phyloP scores from a whole-genome alignment of 2,888 invertebrate species.

The Aproaerema taeniolella region DNA sequence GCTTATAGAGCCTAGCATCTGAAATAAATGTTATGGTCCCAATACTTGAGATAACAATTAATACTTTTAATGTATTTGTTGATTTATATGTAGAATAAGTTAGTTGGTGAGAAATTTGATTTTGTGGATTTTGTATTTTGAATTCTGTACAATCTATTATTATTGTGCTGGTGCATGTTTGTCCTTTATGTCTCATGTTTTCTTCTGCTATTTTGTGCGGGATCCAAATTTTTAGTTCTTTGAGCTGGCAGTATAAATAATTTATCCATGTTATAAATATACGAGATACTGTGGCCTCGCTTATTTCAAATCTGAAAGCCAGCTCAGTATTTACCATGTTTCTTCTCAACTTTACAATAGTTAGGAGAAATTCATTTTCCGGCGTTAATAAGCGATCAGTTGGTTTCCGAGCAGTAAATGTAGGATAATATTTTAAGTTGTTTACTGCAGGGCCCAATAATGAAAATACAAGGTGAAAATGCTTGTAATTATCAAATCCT shows the following conservation, averaged over 20 bases:
- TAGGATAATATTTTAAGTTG: slow-evolving; percentile 1
- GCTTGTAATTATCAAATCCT: slow-evolving; percentile 1
- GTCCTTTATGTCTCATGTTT: background rate
- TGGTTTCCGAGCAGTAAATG: background rate
- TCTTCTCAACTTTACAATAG: slow-evolving; percentile 4
- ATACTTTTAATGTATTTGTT: slow-evolving; percentile 6
- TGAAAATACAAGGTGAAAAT: background rate
- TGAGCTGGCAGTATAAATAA: slow-evolving; percentile 4
- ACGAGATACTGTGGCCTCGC: background rate
- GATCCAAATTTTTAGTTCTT: slow-evolving; percentile 8
- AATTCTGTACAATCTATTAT: slow-evolving; percentile 5
- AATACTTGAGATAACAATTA: background rate
- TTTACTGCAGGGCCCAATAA: slow-evolving; percentile 3
- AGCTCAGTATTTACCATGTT: slow-evolving; percentile 6
- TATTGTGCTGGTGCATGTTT: background rate
- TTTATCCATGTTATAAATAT: slow-evolving; percentile 10
- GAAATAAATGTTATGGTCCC: slow-evolving; percentile 5
- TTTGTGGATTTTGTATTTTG: slow-evolving; percentile 5
- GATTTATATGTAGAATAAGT: slow-evolving; percentile 10
- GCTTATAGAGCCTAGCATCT: slow-evolving; percentile 9
- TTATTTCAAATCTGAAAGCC: slow-evolving; percentile 6
- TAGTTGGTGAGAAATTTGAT: slow-evolving; percentile 7
- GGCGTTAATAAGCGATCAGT: background rate
- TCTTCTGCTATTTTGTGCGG: background rate
- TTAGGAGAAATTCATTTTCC: slow-evolving; percentile 5